These are phyloP conservation scores for Phyllopteryx taeniolatus DNA, from an alignment of 2,113 vertebrate genomes.

Conservation along the genomic window DNA sequence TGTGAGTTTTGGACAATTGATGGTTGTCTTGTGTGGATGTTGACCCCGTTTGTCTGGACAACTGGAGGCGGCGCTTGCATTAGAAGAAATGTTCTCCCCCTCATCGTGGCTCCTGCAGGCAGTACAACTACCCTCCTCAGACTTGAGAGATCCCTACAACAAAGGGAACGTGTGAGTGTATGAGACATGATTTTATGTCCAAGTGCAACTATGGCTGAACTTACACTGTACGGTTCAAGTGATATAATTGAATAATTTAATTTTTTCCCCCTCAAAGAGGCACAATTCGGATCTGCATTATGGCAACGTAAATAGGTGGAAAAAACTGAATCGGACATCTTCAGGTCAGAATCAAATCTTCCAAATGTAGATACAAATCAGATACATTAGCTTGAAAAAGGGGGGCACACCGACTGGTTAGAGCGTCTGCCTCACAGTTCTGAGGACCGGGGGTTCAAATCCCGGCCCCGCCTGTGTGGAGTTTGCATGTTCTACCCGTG, in stretches of 20 bases:
- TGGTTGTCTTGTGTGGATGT: neutral
- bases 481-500: too few species aligned
- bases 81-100: constrained; percentile 75
- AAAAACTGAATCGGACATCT: too few species aligned
- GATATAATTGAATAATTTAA: too few species aligned
- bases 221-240: neutral
- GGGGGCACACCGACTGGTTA: too few species aligned
- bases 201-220: neutral
- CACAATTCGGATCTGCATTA: neutral
- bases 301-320: too few species aligned
- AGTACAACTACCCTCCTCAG: constrained; percentile 80
- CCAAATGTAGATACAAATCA: too few species aligned
- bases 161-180: neutral
- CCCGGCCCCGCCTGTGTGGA: too few species aligned
- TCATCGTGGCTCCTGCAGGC: constrained; percentile 76
- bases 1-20: neutral
- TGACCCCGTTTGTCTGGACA: constrained; percentile 88
- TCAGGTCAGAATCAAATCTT: too few species aligned
- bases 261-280: neutral
- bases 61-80: constrained; percentile 80
- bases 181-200: neutral
- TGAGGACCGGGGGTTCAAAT: too few species aligned
- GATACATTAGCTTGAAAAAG: too few species aligned
- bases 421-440: too few species aligned
- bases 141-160: constrained; percentile 78